phyloP scores from a whole-genome alignment of 2,888 invertebrate genomes.

The Automeris io region DNA sequence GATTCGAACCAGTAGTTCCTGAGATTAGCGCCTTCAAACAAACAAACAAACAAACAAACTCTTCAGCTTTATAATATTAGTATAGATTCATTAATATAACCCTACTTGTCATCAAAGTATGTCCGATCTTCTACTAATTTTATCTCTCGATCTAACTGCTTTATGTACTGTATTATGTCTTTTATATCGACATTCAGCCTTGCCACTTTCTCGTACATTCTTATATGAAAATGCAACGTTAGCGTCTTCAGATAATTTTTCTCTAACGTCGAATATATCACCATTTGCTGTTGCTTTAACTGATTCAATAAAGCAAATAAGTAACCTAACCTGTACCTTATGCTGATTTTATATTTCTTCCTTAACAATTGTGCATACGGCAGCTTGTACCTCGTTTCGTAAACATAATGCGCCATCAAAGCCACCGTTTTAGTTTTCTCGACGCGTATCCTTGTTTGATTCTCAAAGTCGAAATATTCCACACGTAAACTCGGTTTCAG shows the following conservation, averaged over 20 bases:
- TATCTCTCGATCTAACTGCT: constrained; percentile 3
- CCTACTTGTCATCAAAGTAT: constrained; percentile 2
- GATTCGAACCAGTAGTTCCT: no score
- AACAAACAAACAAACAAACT: no score
- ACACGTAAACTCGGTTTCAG: neutral
- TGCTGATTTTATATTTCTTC: constrained; percentile 22
- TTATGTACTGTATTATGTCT: constrained; percentile 6
- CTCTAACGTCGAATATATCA: constrained; percentile 16
- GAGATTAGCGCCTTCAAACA: neutral
- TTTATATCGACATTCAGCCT: constrained; percentile 19
- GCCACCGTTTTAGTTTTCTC: constrained; percentile 15
- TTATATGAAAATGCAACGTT: constrained; percentile 19
- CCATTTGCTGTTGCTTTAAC: constrained; percentile 26
- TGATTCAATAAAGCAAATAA: constrained; percentile 25
- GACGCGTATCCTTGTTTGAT: neutral
- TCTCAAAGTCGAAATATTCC: constrained; percentile 4
- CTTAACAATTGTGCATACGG: constrained; percentile 26
- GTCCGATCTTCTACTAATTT: neutral
- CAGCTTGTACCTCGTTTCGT: constrained; percentile 32
- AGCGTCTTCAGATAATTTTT: neutral
- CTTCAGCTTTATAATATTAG: no score
- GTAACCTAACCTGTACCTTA: constrained; percentile 34
- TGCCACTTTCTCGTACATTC: constrained; percentile 29
- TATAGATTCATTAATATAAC: no score
- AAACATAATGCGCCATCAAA: constrained; percentile 37